Conservation (phyloP, 2,797 vertebrate species). For the Phrynocephalus guinanensis region DNA sequence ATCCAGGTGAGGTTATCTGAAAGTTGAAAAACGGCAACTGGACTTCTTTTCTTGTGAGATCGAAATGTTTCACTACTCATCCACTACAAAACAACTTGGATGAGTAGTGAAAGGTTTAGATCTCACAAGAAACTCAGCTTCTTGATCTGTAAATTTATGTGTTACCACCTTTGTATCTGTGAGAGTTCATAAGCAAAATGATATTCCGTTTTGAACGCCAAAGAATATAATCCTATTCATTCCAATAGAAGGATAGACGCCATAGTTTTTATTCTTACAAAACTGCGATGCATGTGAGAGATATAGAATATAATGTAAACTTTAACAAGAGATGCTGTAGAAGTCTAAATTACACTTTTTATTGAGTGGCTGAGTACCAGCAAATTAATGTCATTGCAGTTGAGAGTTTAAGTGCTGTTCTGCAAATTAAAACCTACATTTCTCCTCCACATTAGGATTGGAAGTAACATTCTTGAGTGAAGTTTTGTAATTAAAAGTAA, state of each 20-base stretch:
- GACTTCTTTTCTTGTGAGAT: too few species aligned
- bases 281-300: not conserved
- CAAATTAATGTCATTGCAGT: slow-evolving; percentile 62
- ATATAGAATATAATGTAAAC: slow-evolving; percentile 44
- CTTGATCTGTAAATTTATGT: not conserved
- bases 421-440: slow-evolving; percentile 74
- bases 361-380: slow-evolving; percentile 50
- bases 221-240: slow-evolving; percentile 11
- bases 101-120: too few species aligned
- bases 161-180: not conserved
- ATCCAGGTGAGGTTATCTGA: too few species aligned
- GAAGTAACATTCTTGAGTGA: slow-evolving; percentile 67
- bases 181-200: not conserved
- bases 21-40: too few species aligned
- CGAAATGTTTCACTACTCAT: too few species aligned
- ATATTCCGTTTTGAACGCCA: not conserved
- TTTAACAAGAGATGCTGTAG: slow-evolving; percentile 28
- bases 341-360: slow-evolving; percentile 37
- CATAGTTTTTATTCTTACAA: not conserved
- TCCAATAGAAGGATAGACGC: not conserved
- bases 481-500: slow-evolving; percentile 76
- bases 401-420: slow-evolving; percentile 66
- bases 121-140: too few species aligned
- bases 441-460: slow-evolving; percentile 70
- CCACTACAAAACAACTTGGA: too few species aligned